Conservation (phyloP, 2,888 invertebrate species). For the Tinea semifulvella region DNA sequence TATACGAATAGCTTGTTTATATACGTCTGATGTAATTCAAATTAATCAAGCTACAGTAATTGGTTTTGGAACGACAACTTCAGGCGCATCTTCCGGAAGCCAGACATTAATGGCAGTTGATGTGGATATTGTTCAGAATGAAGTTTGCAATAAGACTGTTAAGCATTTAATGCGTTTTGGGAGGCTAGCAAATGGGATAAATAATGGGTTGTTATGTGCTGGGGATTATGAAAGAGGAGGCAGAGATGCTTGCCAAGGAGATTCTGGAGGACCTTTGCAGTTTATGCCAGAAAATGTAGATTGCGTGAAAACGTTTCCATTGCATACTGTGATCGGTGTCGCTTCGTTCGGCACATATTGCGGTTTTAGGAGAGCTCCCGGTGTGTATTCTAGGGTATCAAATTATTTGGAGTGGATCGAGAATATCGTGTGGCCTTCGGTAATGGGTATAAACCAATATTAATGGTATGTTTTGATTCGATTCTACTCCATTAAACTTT, state of each 20-base stretch:
- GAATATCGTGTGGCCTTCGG: slow-evolving; percentile 50
- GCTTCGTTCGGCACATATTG: slow-evolving; percentile 65
- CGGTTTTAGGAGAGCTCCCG: slow-evolving; percentile 58
- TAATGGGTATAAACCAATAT: too few relatives aligned
- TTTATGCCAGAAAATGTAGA: slow-evolving; percentile 44
- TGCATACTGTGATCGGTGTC: slow-evolving; percentile 54
- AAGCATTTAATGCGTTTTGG: slow-evolving; percentile 43
- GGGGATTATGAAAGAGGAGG: slow-evolving; percentile 56
- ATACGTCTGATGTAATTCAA: slow-evolving; percentile 29
- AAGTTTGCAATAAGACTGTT: slow-evolving; percentile 45
- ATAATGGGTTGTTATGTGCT: slow-evolving; percentile 47
- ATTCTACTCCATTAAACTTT: too few relatives aligned
- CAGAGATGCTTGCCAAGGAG: slow-evolving; percentile 57
- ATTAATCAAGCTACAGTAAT: slow-evolving; percentile 58
- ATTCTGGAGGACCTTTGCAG: slow-evolving; percentile 58
- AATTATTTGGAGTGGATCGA: slow-evolving; percentile 61
- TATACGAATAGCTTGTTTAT: slow-evolving; percentile 71
- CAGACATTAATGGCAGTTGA: slow-evolving; percentile 58
- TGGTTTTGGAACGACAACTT: slow-evolving; percentile 69
- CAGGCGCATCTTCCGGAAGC: slow-evolving; percentile 45
- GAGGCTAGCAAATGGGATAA: slow-evolving; percentile 39
- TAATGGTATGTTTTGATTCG: too few relatives aligned
- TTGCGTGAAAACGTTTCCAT: slow-evolving; percentile 42
- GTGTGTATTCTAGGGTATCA: slow-evolving; percentile 58
- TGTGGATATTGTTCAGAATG: slow-evolving; percentile 40